Base-by-base conservation (phyloP, 2,797 vertebrate genomes). In the Knipowitschia caucasica region DNA sequence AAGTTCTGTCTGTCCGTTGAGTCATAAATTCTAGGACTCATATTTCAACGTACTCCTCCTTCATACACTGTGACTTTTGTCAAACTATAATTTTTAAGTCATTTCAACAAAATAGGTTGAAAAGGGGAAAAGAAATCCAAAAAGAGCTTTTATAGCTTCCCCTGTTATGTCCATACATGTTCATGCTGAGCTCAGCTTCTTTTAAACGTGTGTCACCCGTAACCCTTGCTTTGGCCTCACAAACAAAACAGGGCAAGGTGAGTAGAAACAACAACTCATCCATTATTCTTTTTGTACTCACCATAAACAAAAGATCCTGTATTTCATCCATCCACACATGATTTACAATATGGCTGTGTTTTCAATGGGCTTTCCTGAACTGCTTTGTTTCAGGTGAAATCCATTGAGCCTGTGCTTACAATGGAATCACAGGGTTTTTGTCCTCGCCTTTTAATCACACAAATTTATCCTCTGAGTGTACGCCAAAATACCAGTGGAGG, bases 141-240 rank as follows among this genome's bases (percentile, higher is more conserved):
- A 50, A 69, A 71, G 61, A 23, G 67, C 50, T 58, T 65, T 23
- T 5, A 18, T 27, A 18, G 71, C 43, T 68, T 53, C 60, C 60
- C 59, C 65, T 40, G 50, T 58, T 56, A 62, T 31, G 21, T 62
- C 57, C 67, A 59, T 11, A 53, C 50, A 73, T 56, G 73, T 61
- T 66, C 59, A 26, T 58, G 73, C 71, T 77, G 44, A 69, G 57
- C 46, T 80, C 67, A 79, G 70, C 69, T 59, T 0, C 38, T 79
- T 71, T 15, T 24, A 39, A 34, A 57, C 51, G 71, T 54, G 55
- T 65, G 61, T 69, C 75, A 62, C 63, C 59, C 61, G 54, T 53
- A 27, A 65, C 50, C 21, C 36, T 36, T 10, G 23, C 59, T 57
- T 20, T 39, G 42, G 27, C 53, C 52, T 0, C 0, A 45, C 49